Evolutionary conservation across 2,113 vertebrate genomes (phyloP).

Genomic region (Tringa solitaria): DNA sequence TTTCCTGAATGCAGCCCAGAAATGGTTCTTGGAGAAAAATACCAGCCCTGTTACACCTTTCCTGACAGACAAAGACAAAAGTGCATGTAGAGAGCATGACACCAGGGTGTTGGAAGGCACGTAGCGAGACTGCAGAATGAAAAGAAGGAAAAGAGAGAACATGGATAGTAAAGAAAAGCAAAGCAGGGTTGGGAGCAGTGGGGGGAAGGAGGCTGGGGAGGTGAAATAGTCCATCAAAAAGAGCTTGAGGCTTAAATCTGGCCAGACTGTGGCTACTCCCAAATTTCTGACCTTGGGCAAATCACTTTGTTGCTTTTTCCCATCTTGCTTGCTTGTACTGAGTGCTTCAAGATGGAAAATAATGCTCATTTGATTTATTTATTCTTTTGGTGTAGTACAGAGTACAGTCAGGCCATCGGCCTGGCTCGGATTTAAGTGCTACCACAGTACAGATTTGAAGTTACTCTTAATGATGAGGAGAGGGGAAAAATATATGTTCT

Average conservation of each 20-base stretch:
- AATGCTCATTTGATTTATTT: background rate
- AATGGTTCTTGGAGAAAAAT: background rate
- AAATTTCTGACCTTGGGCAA: background rate
- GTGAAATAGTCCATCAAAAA: background rate
- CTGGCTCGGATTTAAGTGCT: background rate
- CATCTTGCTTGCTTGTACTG: background rate
- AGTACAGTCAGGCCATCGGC: background rate
- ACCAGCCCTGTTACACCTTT: background rate
- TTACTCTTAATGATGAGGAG: background rate
- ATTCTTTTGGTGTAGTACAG: background rate
- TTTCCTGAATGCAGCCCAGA: background rate
- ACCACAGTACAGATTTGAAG: background rate
- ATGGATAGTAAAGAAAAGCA: background rate
- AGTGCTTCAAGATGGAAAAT: background rate
- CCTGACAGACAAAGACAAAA: background rate
- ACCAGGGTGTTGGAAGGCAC: background rate
- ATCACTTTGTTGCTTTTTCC: background rate
- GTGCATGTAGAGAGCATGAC: background rate
- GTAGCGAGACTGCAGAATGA: background rate
- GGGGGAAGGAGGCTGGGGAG: background rate
- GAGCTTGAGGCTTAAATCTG: background rate
- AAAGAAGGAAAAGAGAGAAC: background rate
- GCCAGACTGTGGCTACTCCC: background rate
- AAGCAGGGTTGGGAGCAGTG: rapidly evolving
- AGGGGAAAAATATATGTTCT: background rate